Evolutionary conservation across 2,888 invertebrate genomes (phyloP).

Genomic region (Oscheius sp.): DNA sequence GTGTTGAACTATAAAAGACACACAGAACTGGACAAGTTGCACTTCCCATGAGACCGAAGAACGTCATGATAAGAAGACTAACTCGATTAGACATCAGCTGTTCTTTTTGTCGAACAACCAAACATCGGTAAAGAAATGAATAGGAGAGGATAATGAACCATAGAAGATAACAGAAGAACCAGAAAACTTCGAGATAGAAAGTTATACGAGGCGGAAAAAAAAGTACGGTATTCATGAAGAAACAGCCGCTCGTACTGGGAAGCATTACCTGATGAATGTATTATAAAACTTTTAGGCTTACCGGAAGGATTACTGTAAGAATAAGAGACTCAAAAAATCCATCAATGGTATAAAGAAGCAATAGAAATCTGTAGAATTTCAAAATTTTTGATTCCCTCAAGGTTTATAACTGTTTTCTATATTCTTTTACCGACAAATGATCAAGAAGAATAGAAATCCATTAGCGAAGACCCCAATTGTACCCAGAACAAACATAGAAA

Average conservation of each 20-base stretch:
- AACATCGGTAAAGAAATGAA: conserved; percentile 11
- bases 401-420: too few species aligned
- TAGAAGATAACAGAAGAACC: background rate
- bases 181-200: background rate
- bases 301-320: background rate
- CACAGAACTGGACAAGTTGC: background rate
- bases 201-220: background rate
- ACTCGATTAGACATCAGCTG: background rate
- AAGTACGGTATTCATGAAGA: conserved; percentile 7
- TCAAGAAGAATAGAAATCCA: too few species aligned
- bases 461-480: too few species aligned
- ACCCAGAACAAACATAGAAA: too few species aligned
- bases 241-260: background rate
- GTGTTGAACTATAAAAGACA: background rate
- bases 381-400: too few species aligned
- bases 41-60: background rate
- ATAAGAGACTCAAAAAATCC: too few species aligned
- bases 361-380: too few species aligned
- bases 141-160: conserved; percentile 2
- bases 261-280: conserved; percentile 1
- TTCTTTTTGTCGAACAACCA: conserved; percentile 6
- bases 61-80: background rate
- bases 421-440: too few species aligned
- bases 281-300: background rate
- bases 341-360: too few species aligned